A percentile compares a stretch with the other conserved stretches of the same genome.
These are phyloP conservation scores for Chanos chanos DNA, from an alignment of 2,797 vertebrate species.

Conservation along the genomic window DNA sequence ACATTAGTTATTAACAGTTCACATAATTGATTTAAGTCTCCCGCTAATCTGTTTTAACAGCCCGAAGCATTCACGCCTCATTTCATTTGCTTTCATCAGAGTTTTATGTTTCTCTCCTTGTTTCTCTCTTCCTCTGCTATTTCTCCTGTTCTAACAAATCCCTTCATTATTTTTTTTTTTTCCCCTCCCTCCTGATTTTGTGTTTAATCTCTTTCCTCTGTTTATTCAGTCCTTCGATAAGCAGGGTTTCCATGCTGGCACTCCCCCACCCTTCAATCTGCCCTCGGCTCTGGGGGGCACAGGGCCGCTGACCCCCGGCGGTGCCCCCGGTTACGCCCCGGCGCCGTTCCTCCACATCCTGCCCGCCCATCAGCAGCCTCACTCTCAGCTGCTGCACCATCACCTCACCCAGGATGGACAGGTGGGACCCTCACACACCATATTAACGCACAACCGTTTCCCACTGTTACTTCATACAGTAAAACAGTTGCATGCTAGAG, in stretches of 20 bases:
- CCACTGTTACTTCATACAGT: background rate
- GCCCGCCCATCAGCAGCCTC: conserved; percentile 93
- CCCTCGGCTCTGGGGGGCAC: conserved; percentile 90
- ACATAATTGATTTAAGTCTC: too few species aligned
- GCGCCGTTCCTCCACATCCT: conserved; percentile 91
- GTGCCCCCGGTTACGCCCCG: conserved; percentile 84
- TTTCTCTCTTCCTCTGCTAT: too few species aligned
- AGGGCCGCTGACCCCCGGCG: conserved; percentile 87
- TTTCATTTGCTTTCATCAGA: too few species aligned
- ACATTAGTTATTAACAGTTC: too few species aligned
- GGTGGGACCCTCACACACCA: conserved; percentile 65
- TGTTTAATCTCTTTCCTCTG: background rate
- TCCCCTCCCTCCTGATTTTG: too few species aligned
- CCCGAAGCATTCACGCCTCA: too few species aligned
- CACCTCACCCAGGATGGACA: conserved; percentile 92
- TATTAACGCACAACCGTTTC: background rate
- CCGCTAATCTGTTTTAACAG: too few species aligned
- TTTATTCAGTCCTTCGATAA: conserved; percentile 87
- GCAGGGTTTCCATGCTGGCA: conserved; percentile 95
- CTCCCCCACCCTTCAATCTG: conserved; percentile 89
- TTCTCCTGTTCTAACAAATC: too few species aligned
- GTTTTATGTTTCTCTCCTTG: too few species aligned
- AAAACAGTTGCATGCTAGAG: background rate
- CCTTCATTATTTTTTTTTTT: background rate
- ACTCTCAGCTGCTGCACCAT: conserved; percentile 94